A percentile compares a stretch with the other conserved stretches of the same genome.
Evolutionary conservation across 2,888 invertebrate genomes (phyloP).

Genomic region (Sphaerophoria rueppellii): DNA sequence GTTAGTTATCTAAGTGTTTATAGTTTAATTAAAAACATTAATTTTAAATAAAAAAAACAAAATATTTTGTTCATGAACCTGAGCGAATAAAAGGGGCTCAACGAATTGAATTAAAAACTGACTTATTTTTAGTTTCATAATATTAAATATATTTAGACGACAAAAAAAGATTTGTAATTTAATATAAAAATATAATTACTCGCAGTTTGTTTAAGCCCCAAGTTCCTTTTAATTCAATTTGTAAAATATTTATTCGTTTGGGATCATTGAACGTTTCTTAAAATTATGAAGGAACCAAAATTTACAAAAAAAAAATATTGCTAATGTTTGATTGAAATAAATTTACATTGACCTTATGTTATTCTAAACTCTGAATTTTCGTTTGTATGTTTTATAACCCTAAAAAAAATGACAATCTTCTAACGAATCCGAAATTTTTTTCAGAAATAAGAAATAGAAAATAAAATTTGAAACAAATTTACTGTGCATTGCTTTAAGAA

Average conservation of each 20-base stretch:
- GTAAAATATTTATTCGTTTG: slow-evolving; percentile 10
- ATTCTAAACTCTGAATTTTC: neutral
- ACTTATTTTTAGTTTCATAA: neutral
- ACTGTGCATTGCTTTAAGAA: neutral
- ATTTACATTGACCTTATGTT: no score
- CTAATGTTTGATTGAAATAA: no score
- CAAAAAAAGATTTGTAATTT: no score
- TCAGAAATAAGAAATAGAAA: neutral
- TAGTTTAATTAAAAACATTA: no score
- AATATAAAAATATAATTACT: neutral
- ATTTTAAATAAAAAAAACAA: no score
- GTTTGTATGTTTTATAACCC: slow-evolving; percentile 21
- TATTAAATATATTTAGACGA: no score
- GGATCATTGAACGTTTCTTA: neutral
- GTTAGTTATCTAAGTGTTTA: no score
- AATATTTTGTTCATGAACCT: neutral
- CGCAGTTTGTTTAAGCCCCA: neutral
- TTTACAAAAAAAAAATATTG: no score
- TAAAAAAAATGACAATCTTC: slow-evolving; percentile 35
- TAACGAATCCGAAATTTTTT: slow-evolving; percentile 3
- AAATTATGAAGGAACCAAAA: no score
- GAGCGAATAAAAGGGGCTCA: neutral
- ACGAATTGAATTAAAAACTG: neutral
- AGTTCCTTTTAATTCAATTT: slow-evolving; percentile 5
- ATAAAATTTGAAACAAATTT: neutral